Conservation (phyloP, 2,888 invertebrate species). For the Augochlorella aurata region DNA sequence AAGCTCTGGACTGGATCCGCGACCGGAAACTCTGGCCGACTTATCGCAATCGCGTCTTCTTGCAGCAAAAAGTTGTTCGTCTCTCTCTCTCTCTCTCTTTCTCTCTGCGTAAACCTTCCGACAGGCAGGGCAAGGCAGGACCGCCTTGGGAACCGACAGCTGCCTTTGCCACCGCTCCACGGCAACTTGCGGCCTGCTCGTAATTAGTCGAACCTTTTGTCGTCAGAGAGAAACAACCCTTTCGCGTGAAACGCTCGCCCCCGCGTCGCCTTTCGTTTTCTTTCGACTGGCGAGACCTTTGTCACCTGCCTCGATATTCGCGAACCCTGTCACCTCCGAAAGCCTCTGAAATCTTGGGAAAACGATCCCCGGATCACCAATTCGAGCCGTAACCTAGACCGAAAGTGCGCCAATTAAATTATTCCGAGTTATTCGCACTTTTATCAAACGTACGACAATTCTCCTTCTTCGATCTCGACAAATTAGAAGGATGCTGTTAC, state of each 20-base stretch:
- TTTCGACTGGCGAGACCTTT: conserved; percentile 22
- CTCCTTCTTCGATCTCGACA: too few species aligned
- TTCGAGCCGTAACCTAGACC: too few species aligned
- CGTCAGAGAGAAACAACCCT: conserved; percentile 54
- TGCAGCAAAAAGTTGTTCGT: conserved; percentile 64
- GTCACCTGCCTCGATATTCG: not conserved
- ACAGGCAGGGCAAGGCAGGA: conserved; percentile 41
- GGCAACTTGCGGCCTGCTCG: conserved; percentile 71
- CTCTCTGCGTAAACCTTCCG: conserved; percentile 49
- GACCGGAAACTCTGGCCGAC: conserved; percentile 71
- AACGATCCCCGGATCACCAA: not conserved
- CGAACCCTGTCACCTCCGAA: not conserved
- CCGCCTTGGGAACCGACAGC: conserved; percentile 74
- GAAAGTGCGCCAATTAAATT: not conserved
- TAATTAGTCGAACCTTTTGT: conserved; percentile 76
- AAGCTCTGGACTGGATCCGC: conserved; percentile 70
- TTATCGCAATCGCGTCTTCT: conserved; percentile 52
- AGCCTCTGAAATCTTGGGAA: conserved; percentile 8
- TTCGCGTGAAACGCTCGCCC: conserved; percentile 20
- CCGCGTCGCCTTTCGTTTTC: conserved; percentile 25
- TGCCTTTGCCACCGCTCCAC: conserved; percentile 73
- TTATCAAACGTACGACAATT: too few species aligned
- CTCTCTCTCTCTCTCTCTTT: conserved; percentile 11
- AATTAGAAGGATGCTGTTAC: too few species aligned
- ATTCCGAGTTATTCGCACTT: too few species aligned